A percentile compares a stretch with the other conserved stretches of the same genome.
These are phyloP conservation scores for Cybosia mesomella DNA, from an alignment of 2,888 invertebrate species.

Conservation along the genomic window DNA sequence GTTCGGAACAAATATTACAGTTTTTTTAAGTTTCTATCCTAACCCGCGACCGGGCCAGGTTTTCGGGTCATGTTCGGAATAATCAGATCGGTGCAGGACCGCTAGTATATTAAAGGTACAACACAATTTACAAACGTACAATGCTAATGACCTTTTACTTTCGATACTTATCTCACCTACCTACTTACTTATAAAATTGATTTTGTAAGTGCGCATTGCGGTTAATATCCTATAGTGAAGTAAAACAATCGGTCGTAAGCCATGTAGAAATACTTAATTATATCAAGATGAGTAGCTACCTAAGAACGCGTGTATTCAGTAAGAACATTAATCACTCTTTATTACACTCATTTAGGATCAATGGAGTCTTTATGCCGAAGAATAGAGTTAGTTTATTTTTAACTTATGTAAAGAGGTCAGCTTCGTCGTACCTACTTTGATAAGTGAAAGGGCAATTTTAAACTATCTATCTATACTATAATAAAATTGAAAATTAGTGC, in stretches of 20 bases:
- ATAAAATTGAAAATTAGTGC: too few relatives aligned
- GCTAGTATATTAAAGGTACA: too few relatives aligned
- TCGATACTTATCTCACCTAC: slow-evolving; percentile 35
- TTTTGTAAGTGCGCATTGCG: slow-evolving; percentile 42
- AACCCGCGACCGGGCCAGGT: too few relatives aligned
- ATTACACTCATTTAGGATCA: slow-evolving; percentile 75
- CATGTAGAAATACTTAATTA: slow-evolving; percentile 28
- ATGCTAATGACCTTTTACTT: slow-evolving; percentile 38
- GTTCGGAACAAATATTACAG: too few relatives aligned
- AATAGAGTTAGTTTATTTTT: slow-evolving; percentile 69
- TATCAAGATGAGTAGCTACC: slow-evolving; percentile 47
- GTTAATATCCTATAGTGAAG: slow-evolving; percentile 27
- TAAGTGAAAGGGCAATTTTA: slow-evolving; percentile 51
- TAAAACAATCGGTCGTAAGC: slow-evolving; percentile 31
- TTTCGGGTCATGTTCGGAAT: too few relatives aligned
- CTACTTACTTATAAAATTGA: slow-evolving; percentile 29
- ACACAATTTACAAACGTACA: slow-evolving; percentile 16
- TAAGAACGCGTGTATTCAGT: slow-evolving; percentile 61
- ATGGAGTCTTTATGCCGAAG: slow-evolving; percentile 68
- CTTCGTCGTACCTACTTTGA: slow-evolving; percentile 47
- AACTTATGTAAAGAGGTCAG: slow-evolving; percentile 60
- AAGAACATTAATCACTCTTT: slow-evolving; percentile 72
- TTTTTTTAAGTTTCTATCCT: too few relatives aligned
- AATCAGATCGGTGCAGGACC: too few relatives aligned
- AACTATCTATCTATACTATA: too few relatives aligned